These are phyloP conservation scores for Orchesellides sinensis DNA, from an alignment of 2,888 invertebrate species.

Conservation along the genomic window DNA sequence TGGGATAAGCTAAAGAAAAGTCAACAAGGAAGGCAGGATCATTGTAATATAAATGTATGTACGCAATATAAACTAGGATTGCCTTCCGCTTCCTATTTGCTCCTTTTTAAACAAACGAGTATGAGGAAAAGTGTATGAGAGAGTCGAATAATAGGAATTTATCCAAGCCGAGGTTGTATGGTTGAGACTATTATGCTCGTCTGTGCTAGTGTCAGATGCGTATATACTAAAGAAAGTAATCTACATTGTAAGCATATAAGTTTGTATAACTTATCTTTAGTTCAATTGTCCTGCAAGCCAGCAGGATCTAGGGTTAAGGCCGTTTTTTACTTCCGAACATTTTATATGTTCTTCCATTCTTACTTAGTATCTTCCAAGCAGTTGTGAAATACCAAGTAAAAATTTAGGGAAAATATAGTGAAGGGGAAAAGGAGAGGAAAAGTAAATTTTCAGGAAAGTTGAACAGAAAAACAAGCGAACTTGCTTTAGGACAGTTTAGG, in stretches of 20 bases:
- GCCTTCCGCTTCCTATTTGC: constrained; percentile 42
- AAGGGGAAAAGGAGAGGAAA: constrained; percentile 51
- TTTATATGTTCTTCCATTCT: constrained; percentile 24
- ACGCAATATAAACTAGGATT: constrained; percentile 52
- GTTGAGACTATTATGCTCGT: no score
- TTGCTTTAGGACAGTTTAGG: constrained; percentile 58
- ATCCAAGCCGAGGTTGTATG: no score
- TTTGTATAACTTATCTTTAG: not conserved
- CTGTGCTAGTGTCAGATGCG: no score
- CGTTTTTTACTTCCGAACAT: constrained; percentile 40
- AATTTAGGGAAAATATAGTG: constrained; percentile 10
- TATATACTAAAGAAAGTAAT: no score
- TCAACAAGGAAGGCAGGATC: constrained; percentile 32
- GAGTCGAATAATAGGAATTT: no score
- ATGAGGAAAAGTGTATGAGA: not conserved
- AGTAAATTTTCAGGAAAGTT: constrained; percentile 57
- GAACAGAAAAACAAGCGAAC: constrained; percentile 49
- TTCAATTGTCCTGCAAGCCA: constrained; percentile 12
- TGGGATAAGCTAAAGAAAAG: constrained; percentile 43
- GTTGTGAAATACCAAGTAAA: not conserved
- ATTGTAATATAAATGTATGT: constrained; percentile 26
- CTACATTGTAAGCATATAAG: not conserved
- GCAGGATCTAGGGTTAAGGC: constrained; percentile 59
- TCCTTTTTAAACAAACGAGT: constrained; percentile 34
- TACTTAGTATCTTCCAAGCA: constrained; percentile 2